These are phyloP conservation scores for Plagodis dolabraria DNA, from an alignment of 2,888 invertebrate genomes.

Conservation along the genomic window DNA sequence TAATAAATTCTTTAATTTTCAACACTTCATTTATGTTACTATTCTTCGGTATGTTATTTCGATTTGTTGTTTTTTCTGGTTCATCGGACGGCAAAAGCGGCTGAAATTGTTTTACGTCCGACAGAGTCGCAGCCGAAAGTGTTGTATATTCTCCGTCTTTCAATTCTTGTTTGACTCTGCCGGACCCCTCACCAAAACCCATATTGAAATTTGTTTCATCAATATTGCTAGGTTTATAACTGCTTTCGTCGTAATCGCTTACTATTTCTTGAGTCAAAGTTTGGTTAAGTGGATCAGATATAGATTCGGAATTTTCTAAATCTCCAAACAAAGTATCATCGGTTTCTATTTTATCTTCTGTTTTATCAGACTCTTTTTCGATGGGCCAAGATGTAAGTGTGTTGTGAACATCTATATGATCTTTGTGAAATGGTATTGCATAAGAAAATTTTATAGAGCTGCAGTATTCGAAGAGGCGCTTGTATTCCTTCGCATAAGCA, in stretches of 20 bases:
- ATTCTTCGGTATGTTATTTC: constrained; percentile 17
- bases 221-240: constrained; percentile 46
- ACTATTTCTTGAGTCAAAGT: constrained; percentile 69
- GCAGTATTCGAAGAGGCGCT: constrained; percentile 62
- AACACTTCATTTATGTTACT: constrained; percentile 41
- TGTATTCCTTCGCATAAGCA: constrained; percentile 64
- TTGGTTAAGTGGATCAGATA: constrained; percentile 52
- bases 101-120: constrained; percentile 84
- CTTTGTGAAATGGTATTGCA: constrained; percentile 67
- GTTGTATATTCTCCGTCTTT: constrained; percentile 66
- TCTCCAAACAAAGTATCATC: constrained; percentile 54
- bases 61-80: constrained; percentile 30
- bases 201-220: constrained; percentile 75
- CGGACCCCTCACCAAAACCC: constrained; percentile 86
- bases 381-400: constrained; percentile 66
- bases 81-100: constrained; percentile 73
- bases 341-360: constrained; percentile 31
- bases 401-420: constrained; percentile 58
- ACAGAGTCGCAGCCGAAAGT: constrained; percentile 85
- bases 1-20: constrained; percentile 51
- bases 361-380: constrained; percentile 31
- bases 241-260: constrained; percentile 47
- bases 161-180: constrained; percentile 82
- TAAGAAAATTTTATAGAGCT: constrained; percentile 73
- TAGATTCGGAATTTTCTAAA: constrained; percentile 24